phyloP scores from a whole-genome alignment of 2,888 invertebrate genomes.

The Saturnia pavonia region DNA sequence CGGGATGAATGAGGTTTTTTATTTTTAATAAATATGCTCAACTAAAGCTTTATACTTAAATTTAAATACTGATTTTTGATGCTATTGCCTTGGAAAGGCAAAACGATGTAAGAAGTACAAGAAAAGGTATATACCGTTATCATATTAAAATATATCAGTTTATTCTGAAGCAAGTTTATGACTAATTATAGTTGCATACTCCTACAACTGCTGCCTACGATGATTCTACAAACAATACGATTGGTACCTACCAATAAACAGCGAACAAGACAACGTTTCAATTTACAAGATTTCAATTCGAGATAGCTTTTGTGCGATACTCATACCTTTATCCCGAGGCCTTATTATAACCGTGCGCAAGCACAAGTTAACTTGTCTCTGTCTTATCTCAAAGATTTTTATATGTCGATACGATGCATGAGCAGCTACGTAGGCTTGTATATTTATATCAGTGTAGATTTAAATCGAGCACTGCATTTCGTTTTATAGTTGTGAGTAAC shows the following conservation, averaged over 20 bases:
- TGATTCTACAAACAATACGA: constrained; percentile 21
- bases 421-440: constrained; percentile 47
- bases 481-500: constrained; percentile 48
- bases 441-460: constrained; percentile 57
- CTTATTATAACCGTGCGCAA: constrained; percentile 68
- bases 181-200: constrained; percentile 1
- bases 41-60: constrained; percentile 7
- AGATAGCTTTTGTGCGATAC: constrained; percentile 70
- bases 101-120: not conserved
- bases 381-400: constrained; percentile 73
- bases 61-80: not conserved
- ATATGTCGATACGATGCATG: constrained; percentile 65
- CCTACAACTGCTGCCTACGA: constrained; percentile 18
- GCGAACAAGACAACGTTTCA: constrained; percentile 73
- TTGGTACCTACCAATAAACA: constrained; percentile 32
- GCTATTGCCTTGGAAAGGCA: not conserved
- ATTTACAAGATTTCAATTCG: constrained; percentile 71
- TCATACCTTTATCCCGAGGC: constrained; percentile 64
- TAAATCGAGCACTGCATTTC: constrained; percentile 49
- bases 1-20: constrained; percentile 49
- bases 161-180: not conserved
- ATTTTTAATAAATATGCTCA: constrained; percentile 29
- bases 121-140: too few species aligned
- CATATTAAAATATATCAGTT: not conserved
- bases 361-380: constrained; percentile 77